Evolutionary conservation across 2,113 vertebrate species (phyloP).

Genomic region (Fulmarus glacialis): DNA sequence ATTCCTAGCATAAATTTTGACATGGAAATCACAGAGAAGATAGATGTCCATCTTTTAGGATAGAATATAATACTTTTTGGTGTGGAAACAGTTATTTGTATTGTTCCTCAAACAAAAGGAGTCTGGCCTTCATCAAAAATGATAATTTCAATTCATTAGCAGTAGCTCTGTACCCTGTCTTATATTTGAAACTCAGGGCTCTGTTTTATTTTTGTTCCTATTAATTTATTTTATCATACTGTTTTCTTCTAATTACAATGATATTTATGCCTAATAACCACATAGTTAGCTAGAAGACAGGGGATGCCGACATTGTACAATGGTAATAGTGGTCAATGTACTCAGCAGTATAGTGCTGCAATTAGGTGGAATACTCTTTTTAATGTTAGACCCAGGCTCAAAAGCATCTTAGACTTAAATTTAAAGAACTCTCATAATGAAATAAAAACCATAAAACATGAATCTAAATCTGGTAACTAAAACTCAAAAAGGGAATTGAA

Average conservation of each 20-base stretch:
- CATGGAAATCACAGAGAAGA: neutral
- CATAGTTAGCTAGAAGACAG: neutral
- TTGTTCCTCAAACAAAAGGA: neutral
- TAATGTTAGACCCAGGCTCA: accelerated
- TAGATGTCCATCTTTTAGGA: neutral
- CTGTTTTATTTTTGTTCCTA: neutral
- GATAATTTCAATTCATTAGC: neutral
- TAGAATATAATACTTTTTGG: neutral
- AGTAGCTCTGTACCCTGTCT: neutral
- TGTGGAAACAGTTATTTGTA: neutral
- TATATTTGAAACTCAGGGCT: neutral
- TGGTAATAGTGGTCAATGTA: neutral
- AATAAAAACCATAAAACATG: neutral
- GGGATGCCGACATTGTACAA: neutral
- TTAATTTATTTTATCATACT: neutral
- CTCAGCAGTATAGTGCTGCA: neutral
- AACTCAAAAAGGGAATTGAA: neutral
- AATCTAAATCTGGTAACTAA: neutral
- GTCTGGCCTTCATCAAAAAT: neutral
- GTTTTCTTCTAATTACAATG: neutral
- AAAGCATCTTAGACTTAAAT: neutral
- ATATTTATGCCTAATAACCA: neutral
- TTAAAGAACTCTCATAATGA: neutral
- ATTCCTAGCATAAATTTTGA: slow-evolving; percentile 12
- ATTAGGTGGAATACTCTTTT: neutral